phyloP scores from a whole-genome alignment of 2,888 invertebrate genomes.

The Phania funesta region DNA sequence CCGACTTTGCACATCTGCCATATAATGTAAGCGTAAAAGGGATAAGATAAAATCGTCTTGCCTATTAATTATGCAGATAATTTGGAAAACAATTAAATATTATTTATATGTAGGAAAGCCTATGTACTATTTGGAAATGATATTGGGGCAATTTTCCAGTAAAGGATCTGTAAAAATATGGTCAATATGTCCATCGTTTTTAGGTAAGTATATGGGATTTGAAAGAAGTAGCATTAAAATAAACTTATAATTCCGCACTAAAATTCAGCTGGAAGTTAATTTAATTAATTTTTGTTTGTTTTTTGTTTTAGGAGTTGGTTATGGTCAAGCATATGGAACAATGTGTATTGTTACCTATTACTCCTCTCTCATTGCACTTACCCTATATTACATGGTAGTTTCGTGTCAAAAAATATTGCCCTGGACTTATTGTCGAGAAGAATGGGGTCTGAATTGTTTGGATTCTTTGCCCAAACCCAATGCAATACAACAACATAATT shows the following conservation, averaged over 20 bases:
- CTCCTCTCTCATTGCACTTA: slow-evolving; percentile 87
- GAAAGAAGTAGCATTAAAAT: slow-evolving; percentile 72
- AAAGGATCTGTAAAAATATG: slow-evolving; percentile 88
- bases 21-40: too few relatives aligned
- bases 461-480: slow-evolving; percentile 71
- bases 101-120: slow-evolving; percentile 81
- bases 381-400: slow-evolving; percentile 86
- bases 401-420: slow-evolving; percentile 87
- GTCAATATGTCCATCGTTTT: slow-evolving; percentile 85
- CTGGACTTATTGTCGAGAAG: slow-evolving; percentile 85
- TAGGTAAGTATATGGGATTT: slow-evolving; percentile 82
- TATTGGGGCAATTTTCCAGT: slow-evolving; percentile 90
- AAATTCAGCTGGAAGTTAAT: background rate
- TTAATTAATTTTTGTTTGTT: background rate
- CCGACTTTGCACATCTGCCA: too few relatives aligned
- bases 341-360: slow-evolving; percentile 88
- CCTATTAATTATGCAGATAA: too few relatives aligned
- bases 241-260: slow-evolving; percentile 84
- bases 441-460: slow-evolving; percentile 80
- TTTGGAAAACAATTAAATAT: too few relatives aligned
- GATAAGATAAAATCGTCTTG: too few relatives aligned
- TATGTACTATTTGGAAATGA: slow-evolving; percentile 91
- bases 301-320: slow-evolving; percentile 83
- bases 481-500: slow-evolving; percentile 18
- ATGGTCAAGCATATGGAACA: slow-evolving; percentile 84